Evolutionary conservation across 53 echinoderm and acorn worm genomes (phyloP), one percentile per base, ranked within the genome.

Genomic region (Apostichopus leukothele): DNA sequence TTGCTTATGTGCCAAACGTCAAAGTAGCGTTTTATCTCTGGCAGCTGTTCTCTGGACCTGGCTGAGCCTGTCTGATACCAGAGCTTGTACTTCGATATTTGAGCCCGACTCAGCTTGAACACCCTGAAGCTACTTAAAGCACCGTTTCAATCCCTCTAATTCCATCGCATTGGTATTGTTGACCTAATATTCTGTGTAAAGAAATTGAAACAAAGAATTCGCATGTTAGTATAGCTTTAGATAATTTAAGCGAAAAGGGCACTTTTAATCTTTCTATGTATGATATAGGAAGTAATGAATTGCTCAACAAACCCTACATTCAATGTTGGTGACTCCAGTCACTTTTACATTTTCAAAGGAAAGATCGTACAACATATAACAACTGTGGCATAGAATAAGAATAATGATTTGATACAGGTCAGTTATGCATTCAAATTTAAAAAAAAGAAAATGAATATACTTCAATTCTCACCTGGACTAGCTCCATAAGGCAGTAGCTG

Each of bases 101-200:
- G 39, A 39, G 39, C 39, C 39, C 39, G 39, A 3, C 39, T 39
- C 52, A 14, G 39, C 9, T 6, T 7, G 9, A 39, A 39, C 39
- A 11, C 39, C 50, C 2, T 5, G 0, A 50, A 91, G 75, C 50
- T 63, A 87, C 52, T 25, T 27, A 6, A 76, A 4, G 83, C 51
- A 53, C 21, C 90, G 73, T 50, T 89, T 89, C 50, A 60, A 83
- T 18, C 89, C 92, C 51, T 89, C 92, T 4, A 89, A 52, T 76
- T 92, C 92, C 92, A 92, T 92, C 5, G 81, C 89, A 20, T 89
- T 89, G 16, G 85, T 89, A 5, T 52, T 53, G 3, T 60, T 52
- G 4, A 92, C 92, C 66, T 92, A 90, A 74, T 92, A 90, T 39
- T 76, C 90, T 90, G 90, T 26, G 84, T 57, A 87, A 73, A 27